Evolutionary conservation across 2,888 invertebrate species (phyloP).

Genomic region (Agrochola lychnidis): DNA sequence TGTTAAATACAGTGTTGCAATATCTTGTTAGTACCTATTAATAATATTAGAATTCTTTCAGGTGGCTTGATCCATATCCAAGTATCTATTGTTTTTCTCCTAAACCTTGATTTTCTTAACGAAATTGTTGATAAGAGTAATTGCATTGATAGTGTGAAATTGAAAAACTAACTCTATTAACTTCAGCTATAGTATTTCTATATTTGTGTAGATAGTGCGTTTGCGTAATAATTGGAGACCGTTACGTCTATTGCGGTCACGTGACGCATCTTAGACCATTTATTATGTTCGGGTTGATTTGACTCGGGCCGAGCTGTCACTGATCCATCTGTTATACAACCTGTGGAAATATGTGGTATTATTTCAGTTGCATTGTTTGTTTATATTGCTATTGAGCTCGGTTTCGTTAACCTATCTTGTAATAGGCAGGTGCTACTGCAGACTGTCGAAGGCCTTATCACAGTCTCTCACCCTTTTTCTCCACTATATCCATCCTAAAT

Average conservation of each 20-base stretch:
- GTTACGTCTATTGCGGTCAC: slow-evolving; percentile 29
- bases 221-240: slow-evolving; percentile 36
- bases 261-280: not conserved
- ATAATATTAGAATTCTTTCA: not conserved
- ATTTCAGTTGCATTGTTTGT: not conserved
- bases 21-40: not conserved
- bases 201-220: slow-evolving; percentile 24
- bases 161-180: slow-evolving; percentile 28
- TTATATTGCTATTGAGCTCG: not conserved
- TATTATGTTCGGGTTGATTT: too few species aligned
- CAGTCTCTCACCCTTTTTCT: not conserved
- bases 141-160: slow-evolving; percentile 42
- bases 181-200: slow-evolving; percentile 22
- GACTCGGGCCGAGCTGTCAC: too few species aligned
- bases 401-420: not conserved
- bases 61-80: not conserved
- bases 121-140: slow-evolving; percentile 27
- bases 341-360: not conserved
- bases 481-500: not conserved
- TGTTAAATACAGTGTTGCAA: not conserved
- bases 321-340: not conserved
- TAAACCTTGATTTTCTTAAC: slow-evolving; percentile 12
- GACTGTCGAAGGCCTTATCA: too few species aligned
- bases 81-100: slow-evolving; percentile 27
- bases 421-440: not conserved